Conservation (phyloP, 2,113 vertebrate genomes). For the Elgaria multicarinata region DNA sequence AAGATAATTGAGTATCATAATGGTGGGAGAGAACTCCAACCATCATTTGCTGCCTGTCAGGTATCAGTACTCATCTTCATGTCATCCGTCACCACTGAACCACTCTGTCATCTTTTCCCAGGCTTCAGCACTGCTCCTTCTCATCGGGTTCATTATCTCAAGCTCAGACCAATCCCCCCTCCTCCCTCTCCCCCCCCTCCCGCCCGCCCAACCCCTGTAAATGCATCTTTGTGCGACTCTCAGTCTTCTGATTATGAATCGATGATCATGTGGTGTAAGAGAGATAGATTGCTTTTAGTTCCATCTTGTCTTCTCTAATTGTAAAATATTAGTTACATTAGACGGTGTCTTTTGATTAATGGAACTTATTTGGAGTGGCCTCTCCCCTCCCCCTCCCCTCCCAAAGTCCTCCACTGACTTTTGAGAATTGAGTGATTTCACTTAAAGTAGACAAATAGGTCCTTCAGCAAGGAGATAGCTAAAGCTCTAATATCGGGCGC, state of each 20-base stretch:
- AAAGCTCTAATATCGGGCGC: slow-evolving; percentile 75
- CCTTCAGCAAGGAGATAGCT: slow-evolving; percentile 81
- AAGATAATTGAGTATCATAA: slow-evolving; percentile 92
- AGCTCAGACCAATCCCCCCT: slow-evolving; percentile 79
- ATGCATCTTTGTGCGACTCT: slow-evolving; percentile 88
- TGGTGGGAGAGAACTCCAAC: slow-evolving; percentile 85
- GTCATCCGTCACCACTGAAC: slow-evolving; percentile 95
- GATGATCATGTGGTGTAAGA: slow-evolving; percentile 99
- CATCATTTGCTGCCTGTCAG: slow-evolving; percentile 93
- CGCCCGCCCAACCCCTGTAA: slow-evolving; percentile 76
- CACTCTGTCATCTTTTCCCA: slow-evolving; percentile 86
- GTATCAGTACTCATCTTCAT: slow-evolving; percentile 88
- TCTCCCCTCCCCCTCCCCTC: slow-evolving; percentile 87
- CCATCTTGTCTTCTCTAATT: slow-evolving; percentile 99
- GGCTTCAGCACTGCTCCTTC: slow-evolving; percentile 84
- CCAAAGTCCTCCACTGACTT: slow-evolving; percentile 94
- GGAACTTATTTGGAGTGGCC: slow-evolving; percentile 99
- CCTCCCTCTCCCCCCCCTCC: slow-evolving; percentile 44
- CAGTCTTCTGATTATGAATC: slow-evolving; percentile 98
- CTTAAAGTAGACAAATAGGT: slow-evolving; percentile 97
- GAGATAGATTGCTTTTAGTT: slow-evolving; percentile 99
- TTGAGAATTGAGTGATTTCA: slow-evolving; percentile 98
- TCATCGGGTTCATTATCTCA: slow-evolving; percentile 95
- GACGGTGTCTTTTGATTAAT: slow-evolving; percentile 99
- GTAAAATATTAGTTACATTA: slow-evolving; percentile 99